phyloP scores from a whole-genome alignment of 1,140 invertebrate genomes.

The Hyposmocoma kahamanoa region DNA sequence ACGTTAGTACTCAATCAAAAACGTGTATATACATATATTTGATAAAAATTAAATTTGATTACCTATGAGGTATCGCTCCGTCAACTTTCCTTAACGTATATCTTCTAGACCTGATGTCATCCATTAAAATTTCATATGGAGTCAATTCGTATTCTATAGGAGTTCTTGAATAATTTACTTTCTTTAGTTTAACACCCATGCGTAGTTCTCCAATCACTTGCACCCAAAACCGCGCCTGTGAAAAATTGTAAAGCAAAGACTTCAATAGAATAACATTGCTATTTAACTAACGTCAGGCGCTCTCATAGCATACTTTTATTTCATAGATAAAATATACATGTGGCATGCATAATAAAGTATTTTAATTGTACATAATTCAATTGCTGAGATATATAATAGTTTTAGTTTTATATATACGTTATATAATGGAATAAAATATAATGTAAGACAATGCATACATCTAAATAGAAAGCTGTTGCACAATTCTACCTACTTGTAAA shows the following conservation, averaged over 20 bases:
- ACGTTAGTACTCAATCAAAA: background rate
- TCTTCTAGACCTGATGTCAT: constrained; percentile 92
- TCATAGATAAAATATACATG: too few species aligned
- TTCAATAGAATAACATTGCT: constrained; percentile 24
- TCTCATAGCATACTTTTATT: too few species aligned
- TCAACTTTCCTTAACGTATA: constrained; percentile 90
- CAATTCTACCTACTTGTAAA: constrained; percentile 83
- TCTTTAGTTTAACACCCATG: constrained; percentile 92
- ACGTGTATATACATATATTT: constrained; percentile 8
- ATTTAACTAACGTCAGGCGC: constrained; percentile 24
- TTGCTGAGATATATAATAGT: too few species aligned
- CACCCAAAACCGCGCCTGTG: constrained; percentile 95
- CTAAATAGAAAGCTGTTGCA: too few species aligned
- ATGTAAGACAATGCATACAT: too few species aligned
- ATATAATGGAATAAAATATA: too few species aligned
- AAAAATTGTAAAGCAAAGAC: constrained; percentile 26
- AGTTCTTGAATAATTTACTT: constrained; percentile 83
- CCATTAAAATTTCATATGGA: constrained; percentile 98
- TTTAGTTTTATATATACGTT: too few species aligned
- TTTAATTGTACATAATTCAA: too few species aligned
- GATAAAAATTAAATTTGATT: constrained; percentile 2
- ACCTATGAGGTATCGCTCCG: constrained; percentile 84
- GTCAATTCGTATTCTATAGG: constrained; percentile 94
- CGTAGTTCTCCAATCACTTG: constrained; percentile 93
- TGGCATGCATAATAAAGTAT: too few species aligned